Conservation (phyloP, 2,113 vertebrate genomes). For the Notiomystis cincta region DNA sequence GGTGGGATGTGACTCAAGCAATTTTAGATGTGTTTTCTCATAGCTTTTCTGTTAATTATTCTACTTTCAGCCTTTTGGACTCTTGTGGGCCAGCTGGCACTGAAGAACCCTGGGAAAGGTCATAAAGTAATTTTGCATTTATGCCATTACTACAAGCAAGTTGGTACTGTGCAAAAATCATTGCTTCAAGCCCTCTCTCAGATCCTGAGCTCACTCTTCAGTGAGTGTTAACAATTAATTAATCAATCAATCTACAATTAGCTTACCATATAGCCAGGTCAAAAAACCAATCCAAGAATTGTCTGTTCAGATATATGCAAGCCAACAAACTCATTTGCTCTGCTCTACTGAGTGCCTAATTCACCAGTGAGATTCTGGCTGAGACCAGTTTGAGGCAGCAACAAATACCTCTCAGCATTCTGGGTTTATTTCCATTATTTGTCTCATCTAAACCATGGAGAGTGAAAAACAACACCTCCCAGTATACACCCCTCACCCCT, state of each 20-base stretch:
- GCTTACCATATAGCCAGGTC: neutral
- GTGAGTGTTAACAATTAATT: neutral
- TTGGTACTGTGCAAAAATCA: neutral
- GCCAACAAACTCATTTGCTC: neutral
- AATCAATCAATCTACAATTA: neutral
- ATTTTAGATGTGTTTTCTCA: neutral
- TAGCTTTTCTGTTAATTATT: neutral
- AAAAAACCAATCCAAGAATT: neutral
- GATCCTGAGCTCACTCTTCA: neutral
- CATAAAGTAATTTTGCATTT: neutral
- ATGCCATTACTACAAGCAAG: neutral
- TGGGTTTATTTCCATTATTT: neutral
- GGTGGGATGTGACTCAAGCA: neutral
- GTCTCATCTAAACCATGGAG: neutral
- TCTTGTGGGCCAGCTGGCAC: neutral
- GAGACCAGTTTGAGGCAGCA: neutral
- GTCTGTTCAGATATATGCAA: neutral
- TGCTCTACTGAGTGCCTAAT: neutral
- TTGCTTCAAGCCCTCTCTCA: neutral
- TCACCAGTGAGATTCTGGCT: neutral
- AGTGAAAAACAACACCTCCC: neutral
- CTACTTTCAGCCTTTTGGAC: neutral
- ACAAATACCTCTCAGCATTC: neutral
- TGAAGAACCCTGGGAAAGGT: neutral
- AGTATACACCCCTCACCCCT: neutral